These are phyloP conservation scores for Theocolax elegans DNA, from an alignment of 1,140 invertebrate species.

Conservation along the genomic window DNA sequence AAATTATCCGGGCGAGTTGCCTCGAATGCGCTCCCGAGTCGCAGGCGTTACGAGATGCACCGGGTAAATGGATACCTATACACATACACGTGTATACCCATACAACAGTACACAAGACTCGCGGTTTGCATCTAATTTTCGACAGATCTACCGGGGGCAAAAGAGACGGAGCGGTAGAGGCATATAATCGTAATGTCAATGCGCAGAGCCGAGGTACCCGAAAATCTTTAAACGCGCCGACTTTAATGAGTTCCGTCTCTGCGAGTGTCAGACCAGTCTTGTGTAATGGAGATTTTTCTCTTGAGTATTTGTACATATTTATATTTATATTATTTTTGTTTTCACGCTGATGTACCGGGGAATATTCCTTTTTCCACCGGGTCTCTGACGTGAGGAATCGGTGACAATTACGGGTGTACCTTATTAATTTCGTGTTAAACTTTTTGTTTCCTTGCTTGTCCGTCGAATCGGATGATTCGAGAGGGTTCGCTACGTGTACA, in stretches of 20 bases:
- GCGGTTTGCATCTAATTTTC: constrained; percentile 40
- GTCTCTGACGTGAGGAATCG: not conserved
- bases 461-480: not conserved
- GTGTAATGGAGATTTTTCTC: constrained; percentile 31
- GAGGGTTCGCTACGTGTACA: not conserved
- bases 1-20: constrained; percentile 63
- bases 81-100: not conserved
- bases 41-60: constrained; percentile 25
- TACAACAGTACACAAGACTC: constrained; percentile 25
- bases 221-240: constrained; percentile 20
- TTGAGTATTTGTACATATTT: too few species aligned
- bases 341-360: too few species aligned
- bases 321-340: too few species aligned
- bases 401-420: constrained; percentile 12
- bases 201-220: not conserved
- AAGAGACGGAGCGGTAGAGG: not conserved
- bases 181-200: constrained; percentile 33
- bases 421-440: constrained; percentile 3
- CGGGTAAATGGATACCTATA: constrained; percentile 34
- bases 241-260: constrained; percentile 28
- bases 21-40: constrained; percentile 49
- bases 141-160: not conserved
- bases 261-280: not conserved
- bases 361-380: not conserved
- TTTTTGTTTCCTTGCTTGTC: not conserved